phyloP scores from a whole-genome alignment of 2,888 invertebrate species.

The Drosophila neoperkinsi region DNA sequence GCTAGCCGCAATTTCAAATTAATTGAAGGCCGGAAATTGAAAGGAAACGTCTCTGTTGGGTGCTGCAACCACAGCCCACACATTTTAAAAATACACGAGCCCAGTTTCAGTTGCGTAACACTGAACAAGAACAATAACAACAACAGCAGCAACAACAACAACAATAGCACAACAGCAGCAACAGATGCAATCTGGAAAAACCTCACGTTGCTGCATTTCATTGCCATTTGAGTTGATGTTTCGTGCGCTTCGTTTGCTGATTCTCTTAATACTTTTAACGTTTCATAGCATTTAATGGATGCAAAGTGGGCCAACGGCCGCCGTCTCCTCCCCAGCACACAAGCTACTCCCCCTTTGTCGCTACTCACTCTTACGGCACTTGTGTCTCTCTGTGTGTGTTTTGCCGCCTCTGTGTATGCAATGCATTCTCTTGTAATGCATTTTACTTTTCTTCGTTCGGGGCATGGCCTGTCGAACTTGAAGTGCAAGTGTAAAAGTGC shows the following conservation, averaged over 20 bases:
- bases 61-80: neutral
- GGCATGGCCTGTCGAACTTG: slow-evolving; percentile 56
- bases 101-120: slow-evolving; percentile 19
- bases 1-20: slow-evolving; percentile 72
- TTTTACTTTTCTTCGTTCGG: slow-evolving; percentile 58
- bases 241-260: slow-evolving; percentile 37
- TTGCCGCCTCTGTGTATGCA: slow-evolving; percentile 37
- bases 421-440: slow-evolving; percentile 69
- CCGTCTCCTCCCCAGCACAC: neutral
- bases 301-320: slow-evolving; percentile 37
- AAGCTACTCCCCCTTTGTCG: neutral
- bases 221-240: slow-evolving; percentile 40
- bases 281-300: slow-evolving; percentile 69
- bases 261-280: slow-evolving; percentile 72
- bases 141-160: slow-evolving; percentile 1
- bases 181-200: slow-evolving; percentile 9
- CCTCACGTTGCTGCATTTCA: slow-evolving; percentile 37
- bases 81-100: slow-evolving; percentile 36
- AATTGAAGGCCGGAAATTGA: slow-evolving; percentile 77
- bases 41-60: slow-evolving; percentile 44
- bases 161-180: neutral
- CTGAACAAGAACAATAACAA: slow-evolving; percentile 9
- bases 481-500: slow-evolving; percentile 65
- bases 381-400: neutral
- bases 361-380: neutral